Evolutionary conservation across 2,888 invertebrate species (phyloP).

Genomic region (Andrena minutula): DNA sequence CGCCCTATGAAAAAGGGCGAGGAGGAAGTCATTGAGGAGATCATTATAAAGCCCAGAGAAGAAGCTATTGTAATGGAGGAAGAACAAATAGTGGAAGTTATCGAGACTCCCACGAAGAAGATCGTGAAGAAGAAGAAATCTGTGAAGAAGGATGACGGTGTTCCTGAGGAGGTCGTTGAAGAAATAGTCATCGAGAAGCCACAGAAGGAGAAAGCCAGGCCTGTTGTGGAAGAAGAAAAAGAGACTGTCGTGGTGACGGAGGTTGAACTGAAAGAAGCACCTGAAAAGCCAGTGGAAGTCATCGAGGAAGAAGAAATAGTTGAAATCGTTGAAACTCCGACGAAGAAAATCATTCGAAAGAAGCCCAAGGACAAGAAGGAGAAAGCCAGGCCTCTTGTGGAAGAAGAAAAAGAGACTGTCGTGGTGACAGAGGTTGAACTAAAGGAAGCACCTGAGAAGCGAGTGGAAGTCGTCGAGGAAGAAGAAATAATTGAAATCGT

Average conservation of each 20-base stretch:
- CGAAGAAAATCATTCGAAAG: constrained; percentile 81
- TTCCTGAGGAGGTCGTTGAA: constrained; percentile 73
- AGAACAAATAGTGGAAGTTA: constrained; percentile 58
- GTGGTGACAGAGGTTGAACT: constrained; percentile 66
- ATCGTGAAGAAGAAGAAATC: constrained; percentile 73
- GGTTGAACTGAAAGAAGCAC: constrained; percentile 54
- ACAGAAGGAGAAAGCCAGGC: constrained; percentile 59
- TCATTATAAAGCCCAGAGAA: constrained; percentile 69
- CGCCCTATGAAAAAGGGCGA: constrained; percentile 80
- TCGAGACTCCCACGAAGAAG: constrained; percentile 73
- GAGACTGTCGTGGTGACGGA: constrained; percentile 68
- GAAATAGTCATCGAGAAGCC: constrained; percentile 71
- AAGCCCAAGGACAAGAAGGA: constrained; percentile 73
- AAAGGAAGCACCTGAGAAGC: constrained; percentile 58
- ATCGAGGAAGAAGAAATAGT: constrained; percentile 63
- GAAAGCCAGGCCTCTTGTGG: constrained; percentile 56
- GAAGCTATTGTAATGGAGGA: constrained; percentile 58
- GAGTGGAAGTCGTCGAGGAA: constrained; percentile 68
- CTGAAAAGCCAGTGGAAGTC: constrained; percentile 65
- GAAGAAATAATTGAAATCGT: constrained; percentile 53
- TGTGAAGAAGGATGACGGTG: constrained; percentile 71
- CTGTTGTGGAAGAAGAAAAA: constrained; percentile 64
- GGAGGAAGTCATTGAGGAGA: constrained; percentile 70
- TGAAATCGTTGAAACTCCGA: constrained; percentile 74
- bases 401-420: constrained; percentile 67